Evolutionary conservation across 2,888 invertebrate species (phyloP), one percentile per base, ranked within the genome.

Genomic region (Stenodema calcarata): DNA sequence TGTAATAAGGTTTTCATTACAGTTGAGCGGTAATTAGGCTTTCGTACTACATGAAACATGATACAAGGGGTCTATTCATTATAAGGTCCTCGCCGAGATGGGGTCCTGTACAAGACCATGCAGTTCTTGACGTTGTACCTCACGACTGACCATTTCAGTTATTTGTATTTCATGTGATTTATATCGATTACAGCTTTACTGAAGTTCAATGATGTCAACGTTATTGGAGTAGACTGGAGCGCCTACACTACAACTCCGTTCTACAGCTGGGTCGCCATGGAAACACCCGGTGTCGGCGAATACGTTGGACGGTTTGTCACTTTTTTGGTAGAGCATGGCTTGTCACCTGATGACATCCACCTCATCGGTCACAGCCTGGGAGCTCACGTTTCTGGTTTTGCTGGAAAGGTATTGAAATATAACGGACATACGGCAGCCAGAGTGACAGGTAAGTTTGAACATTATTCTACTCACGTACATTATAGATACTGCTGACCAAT

Each of bases 371-470:
- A 84, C 78, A 87, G 86, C 81, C 62, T 88, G 18, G 89, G 87
- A n/a, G 88, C 88, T 18, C 88, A 88, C 62, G 87, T 88, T 0
- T 42, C 87, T 6, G 87, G 88, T 3, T 88, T 86, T 41, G 87
- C 88, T 7, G 88, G 86, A n/a, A 84, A 86, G n/a, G 12, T 23
- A 12, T 70, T 88, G 35, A 75, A 84, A 6, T 30, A 44, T 47
- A 76, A 12, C 80, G 88, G 41, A 16, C 35, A 18, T 12, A 44
- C 30, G 14, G n/a, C 41, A 23, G 82, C 73, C 1, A 70, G 84
- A 18, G 42, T 86, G 12, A 75, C 87, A 69, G 87, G 80, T 76
- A 54, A 75, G 1, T n/a, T 16, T n/a, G 35, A 35, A 28, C n/a
- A 1, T 12, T 4, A 69, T 18, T n/a, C 2, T 23, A 69, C 69